Conservation (phyloP, 2,888 invertebrate genomes). For the Drymonia ruficornis region DNA sequence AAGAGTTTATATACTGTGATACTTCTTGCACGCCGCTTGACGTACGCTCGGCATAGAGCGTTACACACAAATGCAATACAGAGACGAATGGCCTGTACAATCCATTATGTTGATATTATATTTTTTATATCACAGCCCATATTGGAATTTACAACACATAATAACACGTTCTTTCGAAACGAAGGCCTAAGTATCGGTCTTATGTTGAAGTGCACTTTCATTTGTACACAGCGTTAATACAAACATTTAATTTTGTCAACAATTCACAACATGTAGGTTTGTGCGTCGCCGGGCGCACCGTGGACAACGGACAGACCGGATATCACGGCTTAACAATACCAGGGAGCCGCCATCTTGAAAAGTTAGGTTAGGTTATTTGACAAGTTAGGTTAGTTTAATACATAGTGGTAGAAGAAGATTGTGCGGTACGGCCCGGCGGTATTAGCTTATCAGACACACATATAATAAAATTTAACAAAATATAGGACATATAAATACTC, state of each 20-base stretch:
- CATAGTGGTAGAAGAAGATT: constrained; percentile 30
- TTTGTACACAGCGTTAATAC: constrained; percentile 84
- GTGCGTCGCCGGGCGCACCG: constrained; percentile 58
- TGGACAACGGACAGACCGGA: constrained; percentile 39
- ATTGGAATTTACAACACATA: constrained; percentile 88
- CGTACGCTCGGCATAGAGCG: constrained; percentile 49
- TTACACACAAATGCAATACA: constrained; percentile 69
- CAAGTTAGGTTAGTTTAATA: constrained; percentile 3
- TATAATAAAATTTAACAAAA: constrained; percentile 81
- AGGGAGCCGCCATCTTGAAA: constrained; percentile 5
- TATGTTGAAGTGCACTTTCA: constrained; percentile 82
- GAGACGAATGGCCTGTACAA: constrained; percentile 89
- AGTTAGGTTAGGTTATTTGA: not conserved
- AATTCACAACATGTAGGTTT: constrained; percentile 71
- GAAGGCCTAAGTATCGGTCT: constrained; percentile 76
- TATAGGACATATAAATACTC: constrained; percentile 76
- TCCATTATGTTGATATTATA: constrained; percentile 86
- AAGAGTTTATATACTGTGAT: too few species aligned
- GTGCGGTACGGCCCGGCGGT: constrained; percentile 65
- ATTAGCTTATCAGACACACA: constrained; percentile 73
- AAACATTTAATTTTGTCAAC: constrained; percentile 76
- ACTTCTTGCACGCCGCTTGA: constrained; percentile 13
- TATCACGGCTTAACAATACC: constrained; percentile 3
- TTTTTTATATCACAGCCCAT: constrained; percentile 91
- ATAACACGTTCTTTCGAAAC: constrained; percentile 78